Conservation (phyloP, 2,113 vertebrate species). For the Centropristis striata region DNA sequence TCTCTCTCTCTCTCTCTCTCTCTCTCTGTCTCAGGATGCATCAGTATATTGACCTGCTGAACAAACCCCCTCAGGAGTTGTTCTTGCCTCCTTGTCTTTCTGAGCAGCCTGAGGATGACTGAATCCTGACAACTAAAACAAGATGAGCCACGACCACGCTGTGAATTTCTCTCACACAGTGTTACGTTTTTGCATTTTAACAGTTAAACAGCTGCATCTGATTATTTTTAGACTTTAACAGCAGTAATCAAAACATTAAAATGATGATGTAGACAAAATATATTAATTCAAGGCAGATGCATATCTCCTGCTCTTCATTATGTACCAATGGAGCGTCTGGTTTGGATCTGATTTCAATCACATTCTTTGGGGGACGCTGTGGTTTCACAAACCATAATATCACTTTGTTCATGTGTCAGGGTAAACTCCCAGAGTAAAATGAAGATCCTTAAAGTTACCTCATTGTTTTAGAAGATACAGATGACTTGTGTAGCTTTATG, state of each 20-base stretch:
- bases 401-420: neutral
- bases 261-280: neutral
- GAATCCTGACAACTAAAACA: constrained; percentile 13
- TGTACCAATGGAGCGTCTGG: constrained; percentile 25
- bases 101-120: constrained; percentile 3
- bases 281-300: constrained; percentile 12
- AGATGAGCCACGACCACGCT: neutral
- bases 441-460: neutral
- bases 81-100: constrained; percentile 15
- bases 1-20: neutral
- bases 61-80: constrained; percentile 22
- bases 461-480: neutral
- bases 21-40: constrained; percentile 31
- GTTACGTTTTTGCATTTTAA: constrained; percentile 11
- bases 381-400: constrained; percentile 26
- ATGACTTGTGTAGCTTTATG: neutral
- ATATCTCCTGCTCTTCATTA: neutral
- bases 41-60: constrained; percentile 58
- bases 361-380: constrained; percentile 19
- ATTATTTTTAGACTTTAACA: constrained; percentile 8
- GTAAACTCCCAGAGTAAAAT: neutral
- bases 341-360: constrained; percentile 26
- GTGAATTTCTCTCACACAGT: neutral
- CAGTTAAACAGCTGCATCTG: no score
- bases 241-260: constrained; percentile 2